Conservation (phyloP, 1,140 invertebrate genomes). For the Apis dorsata region DNA sequence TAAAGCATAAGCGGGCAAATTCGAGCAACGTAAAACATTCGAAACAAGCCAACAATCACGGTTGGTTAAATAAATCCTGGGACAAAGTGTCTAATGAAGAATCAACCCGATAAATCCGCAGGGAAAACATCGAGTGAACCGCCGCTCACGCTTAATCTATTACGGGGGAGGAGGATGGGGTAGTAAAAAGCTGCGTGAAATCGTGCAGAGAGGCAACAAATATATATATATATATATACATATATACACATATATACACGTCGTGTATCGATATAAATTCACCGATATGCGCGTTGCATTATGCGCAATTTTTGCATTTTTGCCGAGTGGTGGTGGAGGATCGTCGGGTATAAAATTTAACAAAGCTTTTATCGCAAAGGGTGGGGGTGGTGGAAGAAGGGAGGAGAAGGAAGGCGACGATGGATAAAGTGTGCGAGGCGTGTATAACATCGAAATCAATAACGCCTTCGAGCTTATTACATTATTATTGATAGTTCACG, state of each 20-base stretch:
- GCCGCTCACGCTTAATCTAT: background rate
- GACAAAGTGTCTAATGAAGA: background rate
- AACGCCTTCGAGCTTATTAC: constrained; percentile 31
- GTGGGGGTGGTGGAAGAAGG: background rate
- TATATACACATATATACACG: too few species aligned
- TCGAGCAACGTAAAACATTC: background rate
- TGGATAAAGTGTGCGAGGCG: constrained; percentile 11
- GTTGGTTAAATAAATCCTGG: background rate
- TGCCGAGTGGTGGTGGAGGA: too few species aligned
- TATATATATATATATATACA: too few species aligned
- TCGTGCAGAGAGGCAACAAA: background rate
- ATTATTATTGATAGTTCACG: constrained; percentile 39
- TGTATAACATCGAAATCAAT: constrained; percentile 31
- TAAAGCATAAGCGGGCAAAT: too few species aligned
- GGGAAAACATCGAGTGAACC: background rate
- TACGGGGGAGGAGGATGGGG: too few species aligned
- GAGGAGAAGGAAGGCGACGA: background rate
- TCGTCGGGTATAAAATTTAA: constrained; percentile 25
- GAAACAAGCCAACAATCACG: background rate
- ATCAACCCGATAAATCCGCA: background rate
- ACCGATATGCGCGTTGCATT: background rate
- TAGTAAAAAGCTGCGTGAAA: background rate
- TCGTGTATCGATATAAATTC: background rate
- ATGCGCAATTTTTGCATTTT: too few species aligned
- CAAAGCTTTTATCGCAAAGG: constrained; percentile 27